Evolutionary conservation across 2,888 invertebrate species (phyloP).

Genomic region (Dexiosoma caninum): DNA sequence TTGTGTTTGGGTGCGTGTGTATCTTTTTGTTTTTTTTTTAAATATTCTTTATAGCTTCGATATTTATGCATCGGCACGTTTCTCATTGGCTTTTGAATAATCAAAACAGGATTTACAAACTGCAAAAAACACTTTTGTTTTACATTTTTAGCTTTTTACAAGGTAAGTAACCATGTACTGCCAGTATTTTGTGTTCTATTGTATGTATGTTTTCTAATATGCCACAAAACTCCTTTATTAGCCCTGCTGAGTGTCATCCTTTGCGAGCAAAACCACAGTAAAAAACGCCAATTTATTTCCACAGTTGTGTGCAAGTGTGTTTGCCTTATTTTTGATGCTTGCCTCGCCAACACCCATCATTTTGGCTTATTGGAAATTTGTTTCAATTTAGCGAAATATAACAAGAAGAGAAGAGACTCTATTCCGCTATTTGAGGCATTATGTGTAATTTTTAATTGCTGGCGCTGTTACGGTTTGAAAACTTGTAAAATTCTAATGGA

Average conservation of each 20-base stretch:
- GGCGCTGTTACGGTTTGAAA: too few species aligned
- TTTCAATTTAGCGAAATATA: background rate
- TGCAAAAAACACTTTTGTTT: conserved; percentile 40
- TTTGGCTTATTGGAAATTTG: conserved; percentile 28
- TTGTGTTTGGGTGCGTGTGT: background rate
- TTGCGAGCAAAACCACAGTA: background rate
- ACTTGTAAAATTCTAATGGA: too few species aligned
- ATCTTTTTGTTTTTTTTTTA: conserved; percentile 27
- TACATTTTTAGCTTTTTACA: background rate
- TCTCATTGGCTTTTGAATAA: conserved; percentile 62
- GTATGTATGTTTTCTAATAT: background rate
- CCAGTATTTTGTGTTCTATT: background rate
- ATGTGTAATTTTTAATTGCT: too few species aligned
- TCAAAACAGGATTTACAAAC: conserved; percentile 56
- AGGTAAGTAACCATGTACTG: background rate
- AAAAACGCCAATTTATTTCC: conserved; percentile 33
- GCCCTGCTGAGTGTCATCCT: conserved; percentile 32
- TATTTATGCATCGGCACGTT: conserved; percentile 76
- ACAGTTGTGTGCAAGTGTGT: background rate
- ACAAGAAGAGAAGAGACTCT: background rate
- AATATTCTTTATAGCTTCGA: conserved; percentile 73
- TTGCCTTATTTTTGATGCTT: background rate
- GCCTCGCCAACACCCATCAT: background rate
- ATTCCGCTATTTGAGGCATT: too few species aligned
- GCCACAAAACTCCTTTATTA: background rate